phyloP scores from a whole-genome alignment of 2,797 vertebrate genomes.

The Galaxias olidus region DNA sequence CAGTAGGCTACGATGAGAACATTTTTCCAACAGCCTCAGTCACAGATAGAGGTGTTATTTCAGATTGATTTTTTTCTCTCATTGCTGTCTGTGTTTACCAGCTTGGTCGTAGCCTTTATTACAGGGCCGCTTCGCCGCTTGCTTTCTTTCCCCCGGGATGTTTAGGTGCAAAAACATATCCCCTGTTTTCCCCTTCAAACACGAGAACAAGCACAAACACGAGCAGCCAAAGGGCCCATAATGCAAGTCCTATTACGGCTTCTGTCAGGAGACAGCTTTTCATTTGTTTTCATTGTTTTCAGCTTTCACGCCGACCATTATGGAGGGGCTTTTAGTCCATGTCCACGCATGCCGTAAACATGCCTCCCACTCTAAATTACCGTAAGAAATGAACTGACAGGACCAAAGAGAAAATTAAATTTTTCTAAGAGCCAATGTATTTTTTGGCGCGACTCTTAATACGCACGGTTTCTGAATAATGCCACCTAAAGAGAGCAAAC shows the following conservation, averaged over 20 bases:
- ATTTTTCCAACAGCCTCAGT: no score
- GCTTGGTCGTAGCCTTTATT: no score
- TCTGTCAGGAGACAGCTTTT: constrained; percentile 33
- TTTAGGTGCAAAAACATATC: no score
- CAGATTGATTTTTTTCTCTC: no score
- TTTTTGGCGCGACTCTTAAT: constrained; percentile 37
- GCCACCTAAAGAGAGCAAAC: background rate
- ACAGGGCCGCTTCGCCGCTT: no score
- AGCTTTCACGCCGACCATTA: constrained; percentile 11
- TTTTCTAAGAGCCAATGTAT: constrained; percentile 51
- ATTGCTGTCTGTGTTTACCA: no score
- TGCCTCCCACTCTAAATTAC: constrained; percentile 50
- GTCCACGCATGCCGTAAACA: constrained; percentile 22
- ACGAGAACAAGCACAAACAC: background rate
- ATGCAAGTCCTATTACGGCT: constrained; percentile 18
- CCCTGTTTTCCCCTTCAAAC: no score
- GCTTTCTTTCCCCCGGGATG: no score
- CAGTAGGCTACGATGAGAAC: no score
- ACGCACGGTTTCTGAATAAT: background rate
- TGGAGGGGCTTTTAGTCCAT: constrained; percentile 29
- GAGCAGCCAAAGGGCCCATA: background rate
- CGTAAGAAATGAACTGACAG: constrained; percentile 61
- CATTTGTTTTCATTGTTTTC: constrained; percentile 47
- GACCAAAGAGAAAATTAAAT: constrained; percentile 37
- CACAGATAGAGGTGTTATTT: no score